Conservation (phyloP, 2,797 vertebrate genomes). For the Enoplosus armatus region DNA sequence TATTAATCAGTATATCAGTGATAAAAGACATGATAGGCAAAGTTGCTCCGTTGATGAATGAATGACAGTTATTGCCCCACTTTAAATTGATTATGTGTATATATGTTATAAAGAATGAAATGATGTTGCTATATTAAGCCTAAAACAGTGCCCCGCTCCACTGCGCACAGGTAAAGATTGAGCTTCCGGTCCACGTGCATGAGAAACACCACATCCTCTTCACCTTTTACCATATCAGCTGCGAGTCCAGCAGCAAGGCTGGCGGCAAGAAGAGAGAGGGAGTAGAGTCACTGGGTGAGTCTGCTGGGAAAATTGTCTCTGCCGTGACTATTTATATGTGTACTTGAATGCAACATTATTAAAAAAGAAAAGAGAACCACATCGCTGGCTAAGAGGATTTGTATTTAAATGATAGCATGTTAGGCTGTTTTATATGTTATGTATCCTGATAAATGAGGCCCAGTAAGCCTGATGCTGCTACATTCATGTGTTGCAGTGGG, state of each 20-base stretch:
- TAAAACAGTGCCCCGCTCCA: not conserved
- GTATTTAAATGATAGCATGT: not conserved
- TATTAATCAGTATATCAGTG: not conserved
- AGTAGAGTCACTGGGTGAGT: slow-evolving; percentile 92
- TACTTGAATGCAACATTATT: not conserved
- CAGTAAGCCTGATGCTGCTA: not conserved
- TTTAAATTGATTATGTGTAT: no score
- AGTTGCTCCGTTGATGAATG: not conserved
- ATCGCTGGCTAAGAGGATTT: not conserved
- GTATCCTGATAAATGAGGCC: not conserved
- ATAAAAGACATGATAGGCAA: not conserved
- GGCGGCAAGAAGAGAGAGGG: slow-evolving; percentile 94
- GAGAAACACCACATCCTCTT: slow-evolving; percentile 97
- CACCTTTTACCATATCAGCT: slow-evolving; percentile 98
- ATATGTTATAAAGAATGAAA: not conserved
- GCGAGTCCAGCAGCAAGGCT: slow-evolving; percentile 94
- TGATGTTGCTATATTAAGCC: not conserved
- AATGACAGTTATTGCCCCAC: no score
- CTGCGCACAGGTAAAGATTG: slow-evolving; percentile 92
- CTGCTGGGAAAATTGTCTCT: not conserved
- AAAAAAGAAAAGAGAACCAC: not conserved
- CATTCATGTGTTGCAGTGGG: slow-evolving; percentile 86
- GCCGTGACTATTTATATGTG: not conserved
- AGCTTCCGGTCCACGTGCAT: slow-evolving; percentile 96
- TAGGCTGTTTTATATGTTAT: not conserved